Evolutionary conservation across 2,888 invertebrate genomes (phyloP).

Genomic region (Drosophila neotestacea): DNA sequence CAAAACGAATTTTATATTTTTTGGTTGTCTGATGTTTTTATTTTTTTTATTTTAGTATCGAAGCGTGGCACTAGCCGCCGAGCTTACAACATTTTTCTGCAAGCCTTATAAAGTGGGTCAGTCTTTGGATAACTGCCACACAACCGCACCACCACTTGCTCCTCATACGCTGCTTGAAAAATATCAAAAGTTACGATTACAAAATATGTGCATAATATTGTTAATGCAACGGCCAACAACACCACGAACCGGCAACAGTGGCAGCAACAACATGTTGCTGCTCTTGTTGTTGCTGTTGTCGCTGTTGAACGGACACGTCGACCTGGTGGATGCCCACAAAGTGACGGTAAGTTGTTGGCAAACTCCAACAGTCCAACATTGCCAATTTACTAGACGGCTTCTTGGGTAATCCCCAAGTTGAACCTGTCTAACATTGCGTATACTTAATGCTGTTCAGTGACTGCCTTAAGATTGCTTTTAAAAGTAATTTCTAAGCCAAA

Average conservation of each 20-base stretch:
- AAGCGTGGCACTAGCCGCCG: conserved; percentile 23
- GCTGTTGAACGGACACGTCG: conserved; percentile 53
- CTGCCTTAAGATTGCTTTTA: conserved; percentile 5
- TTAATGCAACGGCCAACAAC: conserved; percentile 47
- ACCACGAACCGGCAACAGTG: conserved; percentile 8
- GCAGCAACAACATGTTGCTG: conserved; percentile 40
- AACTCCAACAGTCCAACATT: conserved; percentile 25
- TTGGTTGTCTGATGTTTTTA: conserved; percentile 4
- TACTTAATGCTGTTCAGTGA: conserved; percentile 26
- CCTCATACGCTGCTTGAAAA: conserved; percentile 12
- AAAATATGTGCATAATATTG: conserved; percentile 53
- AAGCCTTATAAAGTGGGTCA: conserved; percentile 52
- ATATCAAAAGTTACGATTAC: conserved; percentile 49
- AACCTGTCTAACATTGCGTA: conserved; percentile 24
- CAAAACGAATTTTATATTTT: conserved; percentile 12
- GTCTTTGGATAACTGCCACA: conserved; percentile 35
- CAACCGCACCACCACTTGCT: background rate
- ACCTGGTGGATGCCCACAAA: conserved; percentile 71
- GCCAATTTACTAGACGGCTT: conserved; percentile 19
- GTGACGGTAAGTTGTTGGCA: conserved; percentile 74
- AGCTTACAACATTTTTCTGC: conserved; percentile 40
- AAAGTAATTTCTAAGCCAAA: background rate
- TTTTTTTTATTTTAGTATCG: conserved; percentile 15
- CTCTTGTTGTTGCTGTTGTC: conserved; percentile 51
- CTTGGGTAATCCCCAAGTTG: conserved; percentile 19